Conservation (phyloP, 2,797 vertebrate genomes). For the Oophaga sylvatica region DNA sequence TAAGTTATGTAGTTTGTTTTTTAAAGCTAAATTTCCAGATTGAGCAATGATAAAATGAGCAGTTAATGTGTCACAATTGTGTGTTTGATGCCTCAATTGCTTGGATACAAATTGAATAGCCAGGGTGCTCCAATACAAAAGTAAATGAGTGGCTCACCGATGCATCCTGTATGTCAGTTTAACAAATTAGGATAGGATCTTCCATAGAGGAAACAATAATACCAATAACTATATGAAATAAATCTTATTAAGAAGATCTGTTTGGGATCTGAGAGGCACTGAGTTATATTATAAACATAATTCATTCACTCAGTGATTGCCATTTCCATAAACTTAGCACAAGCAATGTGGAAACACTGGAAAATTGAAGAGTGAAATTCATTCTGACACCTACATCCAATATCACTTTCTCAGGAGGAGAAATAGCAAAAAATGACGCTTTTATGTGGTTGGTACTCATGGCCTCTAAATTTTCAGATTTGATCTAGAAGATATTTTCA, state of each 20-base stretch:
- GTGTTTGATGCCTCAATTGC: too few species aligned
- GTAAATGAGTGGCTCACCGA: too few species aligned
- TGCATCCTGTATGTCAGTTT: too few species aligned
- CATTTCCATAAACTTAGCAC: background rate
- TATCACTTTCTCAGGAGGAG: background rate
- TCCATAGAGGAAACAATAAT: background rate
- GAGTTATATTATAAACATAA: background rate
- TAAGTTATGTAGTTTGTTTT: too few species aligned
- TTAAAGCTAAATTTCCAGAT: too few species aligned
- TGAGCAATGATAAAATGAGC: too few species aligned
- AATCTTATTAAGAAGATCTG: background rate
- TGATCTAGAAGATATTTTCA: conserved; percentile 20
- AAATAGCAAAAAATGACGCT: background rate
- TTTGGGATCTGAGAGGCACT: background rate
- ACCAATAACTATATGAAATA: background rate
- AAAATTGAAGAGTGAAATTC: background rate
- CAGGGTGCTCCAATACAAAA: too few species aligned
- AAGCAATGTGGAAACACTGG: background rate
- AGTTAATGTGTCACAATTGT: too few species aligned
- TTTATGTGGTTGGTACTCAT: background rate
- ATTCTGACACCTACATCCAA: background rate
- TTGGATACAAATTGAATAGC: too few species aligned
- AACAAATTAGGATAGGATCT: too few species aligned
- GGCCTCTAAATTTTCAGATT: background rate
- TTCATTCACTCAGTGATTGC: background rate